A percentile compares a stretch with the other conserved stretches of the same genome.
Conservation (phyloP, 2,113 vertebrate species). For the Campylomormyrus tamandua region DNA sequence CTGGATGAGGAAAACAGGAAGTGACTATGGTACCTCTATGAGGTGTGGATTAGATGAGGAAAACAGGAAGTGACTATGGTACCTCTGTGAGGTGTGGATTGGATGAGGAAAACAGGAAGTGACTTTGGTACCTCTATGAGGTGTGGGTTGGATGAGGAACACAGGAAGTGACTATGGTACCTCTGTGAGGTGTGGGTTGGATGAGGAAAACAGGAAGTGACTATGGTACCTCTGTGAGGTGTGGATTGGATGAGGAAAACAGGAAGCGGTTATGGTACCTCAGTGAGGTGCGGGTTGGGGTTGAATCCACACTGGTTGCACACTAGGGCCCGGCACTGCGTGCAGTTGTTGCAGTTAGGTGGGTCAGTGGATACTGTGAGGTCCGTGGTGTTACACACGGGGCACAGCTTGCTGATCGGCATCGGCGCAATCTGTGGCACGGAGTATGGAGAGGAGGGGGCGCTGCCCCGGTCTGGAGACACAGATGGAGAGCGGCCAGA, state of each 20-base stretch:
- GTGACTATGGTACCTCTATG: constrained; percentile 69
- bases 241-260: constrained; percentile 69
- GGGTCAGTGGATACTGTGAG: constrained; percentile 78
- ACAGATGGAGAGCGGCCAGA: constrained; percentile 61
- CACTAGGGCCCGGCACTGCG: constrained; percentile 86
- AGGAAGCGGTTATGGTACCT: constrained; percentile 64
- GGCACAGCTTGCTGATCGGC: constrained; percentile 94
- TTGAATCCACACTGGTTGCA: constrained; percentile 99
- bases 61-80: constrained; percentile 29
- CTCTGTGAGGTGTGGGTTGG: constrained; percentile 94
- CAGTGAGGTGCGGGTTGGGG: constrained; percentile 93
- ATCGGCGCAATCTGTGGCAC: constrained; percentile 94
- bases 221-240: constrained; percentile 86
- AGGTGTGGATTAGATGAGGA: constrained; percentile 59
- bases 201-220: neutral
- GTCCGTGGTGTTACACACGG: constrained; percentile 94
- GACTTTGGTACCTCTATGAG: constrained; percentile 69
- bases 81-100: constrained; percentile 97
- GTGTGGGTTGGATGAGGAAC: constrained; percentile 59
- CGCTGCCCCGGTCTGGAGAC: constrained; percentile 81
- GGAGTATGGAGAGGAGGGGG: constrained; percentile 90
- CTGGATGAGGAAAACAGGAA: neutral
- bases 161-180: constrained; percentile 52
- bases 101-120: constrained; percentile 33
- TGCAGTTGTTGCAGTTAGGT: constrained; percentile 88